Conservation (phyloP, 1,140 invertebrate species). For the Aradophagus sp. region DNA sequence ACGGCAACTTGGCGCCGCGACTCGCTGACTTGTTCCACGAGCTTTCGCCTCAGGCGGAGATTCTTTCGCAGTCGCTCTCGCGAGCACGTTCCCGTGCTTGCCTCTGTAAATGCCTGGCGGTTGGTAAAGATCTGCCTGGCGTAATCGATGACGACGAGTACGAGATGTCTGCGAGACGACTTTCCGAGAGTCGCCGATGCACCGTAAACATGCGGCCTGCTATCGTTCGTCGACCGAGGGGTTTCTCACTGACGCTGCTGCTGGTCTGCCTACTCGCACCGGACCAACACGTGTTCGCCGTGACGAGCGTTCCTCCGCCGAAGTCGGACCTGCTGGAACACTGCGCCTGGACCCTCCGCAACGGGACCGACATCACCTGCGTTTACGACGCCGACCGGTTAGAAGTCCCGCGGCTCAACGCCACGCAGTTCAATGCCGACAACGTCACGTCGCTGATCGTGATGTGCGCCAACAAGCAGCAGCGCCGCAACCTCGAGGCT, state of each 20-base stretch:
- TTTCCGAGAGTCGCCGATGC: conserved; percentile 40
- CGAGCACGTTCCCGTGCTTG: conserved; percentile 33
- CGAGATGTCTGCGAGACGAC: conserved; percentile 47
- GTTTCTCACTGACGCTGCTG: conserved; percentile 56
- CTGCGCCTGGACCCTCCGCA: conserved; percentile 82
- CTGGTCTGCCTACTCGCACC: conserved; percentile 55
- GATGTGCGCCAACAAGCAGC: conserved; percentile 81
- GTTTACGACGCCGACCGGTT: conserved; percentile 86
- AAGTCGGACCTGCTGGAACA: conserved; percentile 88
- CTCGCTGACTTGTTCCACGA: conserved; percentile 27
- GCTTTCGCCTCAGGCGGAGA: conserved; percentile 19
- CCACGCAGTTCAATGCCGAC: conserved; percentile 88
- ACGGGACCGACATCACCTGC: conserved; percentile 86
- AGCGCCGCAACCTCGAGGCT: conserved; percentile 80
- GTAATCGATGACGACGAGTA: conserved; percentile 52
- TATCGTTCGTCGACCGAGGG: conserved; percentile 38
- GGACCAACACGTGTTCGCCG: conserved; percentile 65
- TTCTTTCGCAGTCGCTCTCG: conserved; percentile 22
- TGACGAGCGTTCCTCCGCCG: conserved; percentile 76
- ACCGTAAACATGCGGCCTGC: conserved; percentile 61
- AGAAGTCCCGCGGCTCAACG: conserved; percentile 89
- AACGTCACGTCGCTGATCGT: conserved; percentile 87
- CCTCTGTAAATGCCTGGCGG: conserved; percentile 48
- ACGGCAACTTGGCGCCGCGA: conserved; percentile 11
- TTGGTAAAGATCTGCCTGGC: conserved; percentile 38